These are phyloP conservation scores for Drosophila funebris DNA, from an alignment of 1,140 invertebrate genomes.

Conservation along the genomic window DNA sequence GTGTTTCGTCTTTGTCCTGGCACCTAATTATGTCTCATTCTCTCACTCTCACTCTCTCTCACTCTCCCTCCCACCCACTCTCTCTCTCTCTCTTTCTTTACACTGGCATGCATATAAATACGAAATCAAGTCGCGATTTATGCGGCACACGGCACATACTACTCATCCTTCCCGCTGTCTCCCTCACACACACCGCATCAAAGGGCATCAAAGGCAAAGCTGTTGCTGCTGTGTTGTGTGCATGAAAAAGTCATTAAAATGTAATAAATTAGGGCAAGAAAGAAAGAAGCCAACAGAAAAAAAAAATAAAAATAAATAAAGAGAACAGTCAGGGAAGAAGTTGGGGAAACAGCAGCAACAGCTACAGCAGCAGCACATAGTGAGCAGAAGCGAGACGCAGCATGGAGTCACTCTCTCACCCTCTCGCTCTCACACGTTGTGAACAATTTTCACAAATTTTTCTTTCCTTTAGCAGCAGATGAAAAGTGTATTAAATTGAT, in stretches of 20 bases:
- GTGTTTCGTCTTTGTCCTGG: conserved; percentile 43
- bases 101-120: conserved; percentile 65
- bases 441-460: conserved; percentile 41
- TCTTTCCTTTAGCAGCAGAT: conserved; percentile 22
- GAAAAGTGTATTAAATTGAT: conserved; percentile 75
- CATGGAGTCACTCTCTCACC: neutral
- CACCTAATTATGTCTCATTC: conserved; percentile 51
- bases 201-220: conserved; percentile 30
- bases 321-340: neutral
- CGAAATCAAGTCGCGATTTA: conserved; percentile 64
- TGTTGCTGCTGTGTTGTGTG: conserved; percentile 37
- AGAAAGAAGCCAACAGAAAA: conserved; percentile 48
- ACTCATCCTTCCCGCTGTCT: neutral
- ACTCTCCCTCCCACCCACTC: neutral
- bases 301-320: too few relatives aligned
- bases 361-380: neutral
- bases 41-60: neutral
- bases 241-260: conserved; percentile 79
- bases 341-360: neutral
- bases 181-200: too few relatives aligned
- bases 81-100: neutral
- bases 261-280: conserved; percentile 75
- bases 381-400: neutral
- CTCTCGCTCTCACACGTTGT: neutral
- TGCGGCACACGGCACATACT: conserved; percentile 8